A percentile compares a stretch with the other conserved stretches of the same genome.
phyloP scores from a whole-genome alignment of 2,888 invertebrate species.

The Priocnemis perturbator region DNA sequence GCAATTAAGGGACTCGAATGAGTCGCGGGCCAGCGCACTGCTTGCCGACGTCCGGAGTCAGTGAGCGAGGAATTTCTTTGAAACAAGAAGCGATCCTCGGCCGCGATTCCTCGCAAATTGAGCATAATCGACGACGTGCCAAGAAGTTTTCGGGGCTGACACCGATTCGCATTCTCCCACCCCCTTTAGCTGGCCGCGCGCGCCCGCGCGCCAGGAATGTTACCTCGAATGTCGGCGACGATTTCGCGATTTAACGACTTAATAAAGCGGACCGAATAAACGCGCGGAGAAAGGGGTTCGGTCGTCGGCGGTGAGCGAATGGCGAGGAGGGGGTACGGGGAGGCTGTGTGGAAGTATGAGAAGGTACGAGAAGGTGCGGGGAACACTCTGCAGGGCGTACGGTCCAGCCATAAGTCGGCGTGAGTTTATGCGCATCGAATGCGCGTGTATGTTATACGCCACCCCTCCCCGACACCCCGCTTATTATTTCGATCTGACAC shows the following conservation, averaged over 20 bases:
- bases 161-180: neutral
- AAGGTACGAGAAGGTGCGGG: neutral
- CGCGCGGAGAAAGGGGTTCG: constrained; percentile 12
- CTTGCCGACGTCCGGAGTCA: neutral
- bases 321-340: neutral
- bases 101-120: constrained; percentile 9
- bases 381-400: constrained; percentile 16
- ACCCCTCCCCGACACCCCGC: constrained; percentile 2
- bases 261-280: constrained; percentile 51
- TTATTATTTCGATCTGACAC: constrained; percentile 55
- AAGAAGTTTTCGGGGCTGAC: neutral
- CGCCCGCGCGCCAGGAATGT: constrained; percentile 22
- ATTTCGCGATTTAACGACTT: constrained; percentile 57
- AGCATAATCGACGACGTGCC: constrained; percentile 1
- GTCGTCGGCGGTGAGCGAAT: neutral
- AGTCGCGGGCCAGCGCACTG: too few relatives aligned
- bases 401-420: constrained; percentile 52
- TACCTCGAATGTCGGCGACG: constrained; percentile 22
- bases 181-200: neutral
- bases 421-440: constrained; percentile 49
- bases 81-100: neutral
- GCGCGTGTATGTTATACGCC: constrained; percentile 12
- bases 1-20: neutral
- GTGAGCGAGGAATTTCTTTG: neutral
- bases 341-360: neutral